Conservation (phyloP, 2,888 invertebrate species). For the Aspidapion aeneum region DNA sequence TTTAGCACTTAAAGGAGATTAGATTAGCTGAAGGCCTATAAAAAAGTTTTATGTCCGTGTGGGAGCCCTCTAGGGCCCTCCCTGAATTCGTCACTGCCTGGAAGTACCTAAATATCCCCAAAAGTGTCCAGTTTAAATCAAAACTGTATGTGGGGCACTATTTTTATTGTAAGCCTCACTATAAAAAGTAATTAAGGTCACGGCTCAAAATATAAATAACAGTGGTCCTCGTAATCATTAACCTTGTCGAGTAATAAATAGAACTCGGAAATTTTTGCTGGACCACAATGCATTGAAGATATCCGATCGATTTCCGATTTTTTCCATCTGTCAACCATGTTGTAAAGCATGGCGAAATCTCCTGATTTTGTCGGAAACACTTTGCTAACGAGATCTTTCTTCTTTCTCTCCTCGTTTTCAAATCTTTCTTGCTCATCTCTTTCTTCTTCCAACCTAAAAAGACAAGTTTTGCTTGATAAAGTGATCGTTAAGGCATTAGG, state of each 20-base stretch:
- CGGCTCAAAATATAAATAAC: not conserved
- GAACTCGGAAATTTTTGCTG: conserved; percentile 67
- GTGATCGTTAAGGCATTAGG: no score
- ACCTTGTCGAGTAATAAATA: conserved; percentile 58
- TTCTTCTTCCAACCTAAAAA: conserved; percentile 48
- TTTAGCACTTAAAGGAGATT: no score
- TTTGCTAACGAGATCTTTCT: conserved; percentile 59
- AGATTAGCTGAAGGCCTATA: no score
- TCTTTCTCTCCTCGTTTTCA: conserved; percentile 53
- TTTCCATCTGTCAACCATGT: conserved; percentile 64
- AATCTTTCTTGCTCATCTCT: conserved; percentile 49
- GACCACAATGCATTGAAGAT: conserved; percentile 60
- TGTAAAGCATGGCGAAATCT: conserved; percentile 73
- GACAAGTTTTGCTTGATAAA: no score
- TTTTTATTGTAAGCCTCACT: no score
- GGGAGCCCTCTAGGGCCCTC: no score
- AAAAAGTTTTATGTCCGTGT: no score
- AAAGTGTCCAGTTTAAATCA: no score
- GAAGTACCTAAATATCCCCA: no score
- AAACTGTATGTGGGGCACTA: no score
- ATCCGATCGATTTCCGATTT: conserved; percentile 61
- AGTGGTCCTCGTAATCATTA: not conserved
- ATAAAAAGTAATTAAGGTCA: no score
- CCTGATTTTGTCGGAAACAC: conserved; percentile 67
- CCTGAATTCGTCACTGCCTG: no score